Evolutionary conservation across 2,797 vertebrate species (phyloP).

Genomic region (Peromyscus eremicus): DNA sequence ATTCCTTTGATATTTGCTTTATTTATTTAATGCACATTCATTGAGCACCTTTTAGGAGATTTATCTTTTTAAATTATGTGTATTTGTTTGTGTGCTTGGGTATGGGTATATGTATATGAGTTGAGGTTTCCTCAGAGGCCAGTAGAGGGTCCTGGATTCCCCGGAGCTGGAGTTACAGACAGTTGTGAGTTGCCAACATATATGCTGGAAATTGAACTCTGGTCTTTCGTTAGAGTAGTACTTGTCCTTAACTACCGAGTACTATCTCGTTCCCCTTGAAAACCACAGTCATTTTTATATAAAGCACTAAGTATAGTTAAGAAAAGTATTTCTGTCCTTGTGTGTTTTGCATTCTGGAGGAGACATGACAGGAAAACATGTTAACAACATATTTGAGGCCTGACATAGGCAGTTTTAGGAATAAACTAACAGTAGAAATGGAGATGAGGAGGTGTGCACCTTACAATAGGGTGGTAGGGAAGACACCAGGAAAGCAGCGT

Average conservation of each 20-base stretch:
- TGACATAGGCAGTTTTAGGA: neutral
- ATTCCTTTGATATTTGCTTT: neutral
- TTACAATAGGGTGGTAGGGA: neutral
- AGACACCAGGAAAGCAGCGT: neutral
- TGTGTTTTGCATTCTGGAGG: neutral
- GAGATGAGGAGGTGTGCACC: neutral
- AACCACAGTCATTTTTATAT: neutral
- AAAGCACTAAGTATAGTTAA: neutral
- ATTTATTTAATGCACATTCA: conserved; percentile 8
- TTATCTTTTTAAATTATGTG: neutral
- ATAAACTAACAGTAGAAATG: neutral
- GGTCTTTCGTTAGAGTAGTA: neutral
- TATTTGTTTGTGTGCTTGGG: neutral
- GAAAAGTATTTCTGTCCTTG: neutral
- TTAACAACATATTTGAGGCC: neutral
- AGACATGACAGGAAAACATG: neutral
- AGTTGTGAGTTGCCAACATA: neutral
- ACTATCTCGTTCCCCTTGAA: neutral
- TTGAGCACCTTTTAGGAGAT: neutral
- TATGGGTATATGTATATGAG: too few relatives aligned
- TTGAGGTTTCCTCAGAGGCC: neutral
- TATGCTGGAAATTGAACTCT: neutral
- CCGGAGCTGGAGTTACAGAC: neutral
- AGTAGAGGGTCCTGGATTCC: neutral
- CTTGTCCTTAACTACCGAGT: too few relatives aligned